Evolutionary conservation across 2,113 vertebrate species (phyloP).

Genomic region (Willisornis vidua): DNA sequence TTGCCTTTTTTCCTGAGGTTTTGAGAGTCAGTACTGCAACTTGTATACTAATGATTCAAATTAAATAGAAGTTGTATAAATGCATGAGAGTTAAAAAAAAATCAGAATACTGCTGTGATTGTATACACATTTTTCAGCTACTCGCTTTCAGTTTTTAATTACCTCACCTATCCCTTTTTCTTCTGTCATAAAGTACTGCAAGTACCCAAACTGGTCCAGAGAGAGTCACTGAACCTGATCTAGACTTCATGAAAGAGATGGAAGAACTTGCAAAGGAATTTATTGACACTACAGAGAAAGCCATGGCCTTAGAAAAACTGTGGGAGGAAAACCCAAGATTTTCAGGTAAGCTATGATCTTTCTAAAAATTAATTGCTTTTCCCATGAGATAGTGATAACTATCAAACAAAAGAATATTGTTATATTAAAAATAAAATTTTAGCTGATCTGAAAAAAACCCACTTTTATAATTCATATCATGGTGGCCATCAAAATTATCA

Average conservation of each 20-base stretch:
- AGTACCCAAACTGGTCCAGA: not conserved
- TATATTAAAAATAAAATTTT: not conserved
- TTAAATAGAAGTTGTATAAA: not conserved
- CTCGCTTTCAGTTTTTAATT: not conserved
- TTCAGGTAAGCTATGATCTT: conserved; percentile 39
- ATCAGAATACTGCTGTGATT: not conserved
- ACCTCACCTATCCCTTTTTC: not conserved
- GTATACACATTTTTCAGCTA: not conserved
- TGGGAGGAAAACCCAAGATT: conserved; percentile 44
- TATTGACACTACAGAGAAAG: conserved; percentile 57
- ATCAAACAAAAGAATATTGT: not conserved
- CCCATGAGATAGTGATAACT: not conserved
- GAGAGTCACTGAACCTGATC: not conserved
- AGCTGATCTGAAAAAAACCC: not conserved
- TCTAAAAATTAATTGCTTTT: not conserved
- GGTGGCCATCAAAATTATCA: not conserved
- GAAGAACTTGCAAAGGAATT: conserved; percentile 66
- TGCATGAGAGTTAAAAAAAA: not conserved
- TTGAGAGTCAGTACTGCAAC: not conserved
- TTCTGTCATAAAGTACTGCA: not conserved
- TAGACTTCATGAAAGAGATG: conserved; percentile 59
- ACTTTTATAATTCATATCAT: not conserved
- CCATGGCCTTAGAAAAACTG: conserved; percentile 39
- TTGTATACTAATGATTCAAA: not conserved
- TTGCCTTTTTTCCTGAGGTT: not conserved